Evolutionary conservation across 2,113 vertebrate species (phyloP), one percentile per base, ranked within the genome.

Genomic region (Podilymbus podiceps): DNA sequence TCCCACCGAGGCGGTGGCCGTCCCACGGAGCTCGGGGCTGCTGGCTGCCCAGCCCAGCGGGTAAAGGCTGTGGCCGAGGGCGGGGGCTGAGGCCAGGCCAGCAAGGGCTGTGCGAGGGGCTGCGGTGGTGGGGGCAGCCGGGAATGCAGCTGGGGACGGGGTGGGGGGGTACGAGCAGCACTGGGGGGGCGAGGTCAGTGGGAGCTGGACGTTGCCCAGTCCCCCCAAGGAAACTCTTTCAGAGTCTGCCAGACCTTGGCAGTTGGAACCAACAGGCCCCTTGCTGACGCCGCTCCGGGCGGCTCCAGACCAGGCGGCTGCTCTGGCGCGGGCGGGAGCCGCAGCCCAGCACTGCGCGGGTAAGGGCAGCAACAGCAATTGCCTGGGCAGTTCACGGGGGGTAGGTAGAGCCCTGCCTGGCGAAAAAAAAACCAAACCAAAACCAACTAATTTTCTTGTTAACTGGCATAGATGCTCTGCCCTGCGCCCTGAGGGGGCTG

Each of bases 101-200:
- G 60, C 38, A 8, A 40, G 8, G 11, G 46, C 38, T 53, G 52
- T 33, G 25, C 0, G 2, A 31, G 52, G 11, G 28, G 31, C 89
- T 67, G 42, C 1, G 6, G 18, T 27, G 38, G 8, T 2, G 24
- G 50, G 16, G 10, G n/a, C 49, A 58, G 67, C 21, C n/a, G n/a
- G n/a, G n/a, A n/a, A 18, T 46, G 6, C 75, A 40, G 67, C 9
- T 66, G 67, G 60, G 24, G 82, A 7, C 2, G 3, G 31, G n/a
- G n/a, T n/a, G 12, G 15, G 0, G 1, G 23, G 28, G 9, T 33
- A 8, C 0, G 0, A 30, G 42, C 67, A 35, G 72, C 47, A 12
- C 20, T 7, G 6, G 27, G 21, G 33, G 8, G 33, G 9, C 1
- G 8, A 56, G 59, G 35, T 21, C 44, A 9, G 62, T 0, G 0